Base-by-base conservation (phyloP, 2,113 vertebrate genomes). In the Halcyon senegalensis region DNA sequence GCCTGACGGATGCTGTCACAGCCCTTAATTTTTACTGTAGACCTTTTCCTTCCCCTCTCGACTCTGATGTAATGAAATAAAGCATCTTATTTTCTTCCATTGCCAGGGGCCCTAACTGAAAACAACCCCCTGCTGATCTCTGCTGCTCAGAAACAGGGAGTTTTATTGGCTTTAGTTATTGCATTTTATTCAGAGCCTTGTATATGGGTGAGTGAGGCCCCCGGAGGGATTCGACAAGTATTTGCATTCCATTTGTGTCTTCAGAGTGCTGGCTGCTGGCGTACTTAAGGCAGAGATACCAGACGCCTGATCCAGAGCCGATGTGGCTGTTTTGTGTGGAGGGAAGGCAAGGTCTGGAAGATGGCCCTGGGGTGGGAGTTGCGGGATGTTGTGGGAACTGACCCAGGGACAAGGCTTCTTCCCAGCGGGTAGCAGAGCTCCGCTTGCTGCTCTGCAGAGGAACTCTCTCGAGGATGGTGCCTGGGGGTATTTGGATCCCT, bases 141-240 rank as follows among this genome's bases (percentile, higher is more conserved):
- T 88, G 92, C 90, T 96, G 93, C 94, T 94, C 93, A 73, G 88
- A 96, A 96, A 87, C 91, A 75, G 87, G 84, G 94, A 94, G 55
- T 94, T 95, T 97, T 97, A 96, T 97, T 97, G 95, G 94, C 94
- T 97, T 96, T 96, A 94, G 87, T 97, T 96, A 97, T 95, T 97
- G 95, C 91, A 60, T 97, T 97, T 97, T 93, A 96, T 95, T 95
- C 95, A 77, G 94, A 90, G 91, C 90, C 90, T 90, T 94, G 90
- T 96, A 86, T 83, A 93, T 94, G 93, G 94, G 93, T 96, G 93
- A 95, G 87, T 51, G 96, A 94, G 90, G 96, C 94, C 91, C 94
- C 93, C 12, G 72, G 87, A 91, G 95, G 96, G 83, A 95, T 79
- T 88, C 17, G 14, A 48, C 68, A 13, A 89, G 93, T 67, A 83